These are phyloP conservation scores for Ranitomeya imitator DNA, from an alignment of 2,113 vertebrate species.

Conservation along the genomic window DNA sequence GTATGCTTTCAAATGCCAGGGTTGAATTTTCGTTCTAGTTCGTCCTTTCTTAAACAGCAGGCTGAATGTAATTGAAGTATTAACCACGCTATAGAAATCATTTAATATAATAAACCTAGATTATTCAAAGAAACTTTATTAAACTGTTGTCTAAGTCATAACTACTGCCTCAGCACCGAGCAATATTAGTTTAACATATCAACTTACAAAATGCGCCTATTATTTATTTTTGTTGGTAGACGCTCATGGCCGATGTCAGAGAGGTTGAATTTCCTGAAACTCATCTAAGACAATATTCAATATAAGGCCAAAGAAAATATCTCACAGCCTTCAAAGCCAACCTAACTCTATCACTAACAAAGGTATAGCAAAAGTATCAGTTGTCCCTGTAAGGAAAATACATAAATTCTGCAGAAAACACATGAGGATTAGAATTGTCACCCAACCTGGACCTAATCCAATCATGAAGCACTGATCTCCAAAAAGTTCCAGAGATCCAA, in stretches of 20 bases:
- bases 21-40: neutral
- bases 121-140: constrained; percentile 19
- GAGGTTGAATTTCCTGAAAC: constrained; percentile 34
- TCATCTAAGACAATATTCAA: constrained; percentile 31
- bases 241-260: constrained; percentile 7
- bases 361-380: constrained; percentile 13
- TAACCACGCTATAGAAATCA: neutral
- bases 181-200: constrained; percentile 48
- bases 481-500: constrained; percentile 12
- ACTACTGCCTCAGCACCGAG: neutral
- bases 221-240: constrained; percentile 48
- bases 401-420: neutral
- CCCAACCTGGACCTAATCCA: neutral
- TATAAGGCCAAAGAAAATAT: constrained; percentile 32
- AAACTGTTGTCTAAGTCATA: constrained; percentile 13
- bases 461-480: neutral
- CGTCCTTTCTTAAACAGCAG: neutral
- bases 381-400: neutral
- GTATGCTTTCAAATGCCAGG: no score
- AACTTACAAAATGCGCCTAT: constrained; percentile 11
- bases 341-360: neutral
- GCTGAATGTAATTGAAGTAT: no score
- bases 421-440: neutral
- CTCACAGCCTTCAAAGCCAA: no score
- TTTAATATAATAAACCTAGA: neutral